Conservation (phyloP, 23 tunicate genomes). For the Diplosoma virens region DNA sequence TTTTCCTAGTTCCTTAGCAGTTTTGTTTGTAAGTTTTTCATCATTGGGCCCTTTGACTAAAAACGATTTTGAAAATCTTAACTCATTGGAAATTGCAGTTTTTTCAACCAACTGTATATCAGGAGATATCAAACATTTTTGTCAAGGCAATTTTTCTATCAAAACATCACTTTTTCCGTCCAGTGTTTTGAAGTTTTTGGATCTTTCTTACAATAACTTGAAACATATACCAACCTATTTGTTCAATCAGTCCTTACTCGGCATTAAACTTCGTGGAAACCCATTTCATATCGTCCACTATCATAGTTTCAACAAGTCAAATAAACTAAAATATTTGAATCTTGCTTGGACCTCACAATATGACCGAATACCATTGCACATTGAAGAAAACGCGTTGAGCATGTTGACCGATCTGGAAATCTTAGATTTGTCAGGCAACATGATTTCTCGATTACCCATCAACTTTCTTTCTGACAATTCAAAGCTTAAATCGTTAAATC, state of each 20-base stretch:
- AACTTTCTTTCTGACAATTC: background rate
- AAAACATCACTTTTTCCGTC: background rate
- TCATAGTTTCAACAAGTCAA: background rate
- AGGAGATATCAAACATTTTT: constrained; percentile 2
- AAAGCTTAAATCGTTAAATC: background rate
- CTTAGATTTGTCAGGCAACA: constrained; percentile 1
- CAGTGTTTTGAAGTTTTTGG: background rate
- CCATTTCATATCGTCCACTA: background rate
- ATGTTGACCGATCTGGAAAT: background rate
- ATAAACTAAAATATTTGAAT: background rate
- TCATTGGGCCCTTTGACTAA: background rate
- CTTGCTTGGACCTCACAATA: constrained; percentile 1
- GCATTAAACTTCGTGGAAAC: background rate
- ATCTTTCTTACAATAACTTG: constrained; percentile 4
- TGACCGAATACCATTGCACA: background rate
- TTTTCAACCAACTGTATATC: background rate
- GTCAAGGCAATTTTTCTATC: background rate
- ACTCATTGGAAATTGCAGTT: background rate
- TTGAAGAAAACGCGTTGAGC: background rate
- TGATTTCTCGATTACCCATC: background rate
- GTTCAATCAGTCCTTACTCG: background rate
- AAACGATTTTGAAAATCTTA: background rate
- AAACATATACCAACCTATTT: background rate
- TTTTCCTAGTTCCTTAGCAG: background rate
- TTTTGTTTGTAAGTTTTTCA: constrained; percentile 4